Evolutionary conservation across 2,797 vertebrate species (phyloP).

Genomic region (Toxotes lorentzi): DNA sequence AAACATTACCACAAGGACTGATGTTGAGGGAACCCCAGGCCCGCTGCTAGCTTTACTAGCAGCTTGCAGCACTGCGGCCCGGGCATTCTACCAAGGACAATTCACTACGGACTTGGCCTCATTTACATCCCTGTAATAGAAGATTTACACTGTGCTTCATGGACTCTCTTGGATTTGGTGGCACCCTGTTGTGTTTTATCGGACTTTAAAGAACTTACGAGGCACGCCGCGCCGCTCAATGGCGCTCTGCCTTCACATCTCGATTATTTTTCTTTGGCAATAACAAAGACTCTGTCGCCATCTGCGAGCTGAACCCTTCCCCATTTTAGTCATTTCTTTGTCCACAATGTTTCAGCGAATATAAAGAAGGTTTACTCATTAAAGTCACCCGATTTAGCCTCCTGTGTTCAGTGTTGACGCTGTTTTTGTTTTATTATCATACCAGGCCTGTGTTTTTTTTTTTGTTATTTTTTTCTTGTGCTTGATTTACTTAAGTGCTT

Average conservation of each 20-base stretch:
- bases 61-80: slow-evolving; percentile 40
- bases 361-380: slow-evolving; percentile 69
- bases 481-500: slow-evolving; percentile 71
- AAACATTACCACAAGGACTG: slow-evolving; percentile 50
- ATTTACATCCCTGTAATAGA: slow-evolving; percentile 17
- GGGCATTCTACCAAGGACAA: slow-evolving; percentile 68
- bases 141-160: slow-evolving; percentile 25
- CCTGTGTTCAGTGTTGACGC: slow-evolving; percentile 79
- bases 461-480: slow-evolving; percentile 48
- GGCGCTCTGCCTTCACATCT: slow-evolving; percentile 64
- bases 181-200: slow-evolving; percentile 49
- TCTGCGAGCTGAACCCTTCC: slow-evolving; percentile 59
- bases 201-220: slow-evolving; percentile 76
- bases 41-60: slow-evolving; percentile 60
- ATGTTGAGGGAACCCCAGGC: slow-evolving; percentile 39
- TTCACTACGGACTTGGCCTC: slow-evolving; percentile 62
- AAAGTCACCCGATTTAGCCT: slow-evolving; percentile 69
- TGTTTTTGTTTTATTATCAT: slow-evolving; percentile 72
- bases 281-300: slow-evolving; percentile 71
- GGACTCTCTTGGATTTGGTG: slow-evolving; percentile 71
- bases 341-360: slow-evolving; percentile 70
- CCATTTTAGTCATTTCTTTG: slow-evolving; percentile 54
- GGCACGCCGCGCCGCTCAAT: slow-evolving; percentile 56
- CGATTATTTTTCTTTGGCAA: slow-evolving; percentile 66
- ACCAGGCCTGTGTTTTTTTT: slow-evolving; percentile 72